Percentiles rank a stretch among this genome's conserved stretches.
These are phyloP conservation scores for Amphimedon queenslandica DNA, from an alignment of 37 sponge, comb jelly and placozoan species.

Conservation along the genomic window DNA sequence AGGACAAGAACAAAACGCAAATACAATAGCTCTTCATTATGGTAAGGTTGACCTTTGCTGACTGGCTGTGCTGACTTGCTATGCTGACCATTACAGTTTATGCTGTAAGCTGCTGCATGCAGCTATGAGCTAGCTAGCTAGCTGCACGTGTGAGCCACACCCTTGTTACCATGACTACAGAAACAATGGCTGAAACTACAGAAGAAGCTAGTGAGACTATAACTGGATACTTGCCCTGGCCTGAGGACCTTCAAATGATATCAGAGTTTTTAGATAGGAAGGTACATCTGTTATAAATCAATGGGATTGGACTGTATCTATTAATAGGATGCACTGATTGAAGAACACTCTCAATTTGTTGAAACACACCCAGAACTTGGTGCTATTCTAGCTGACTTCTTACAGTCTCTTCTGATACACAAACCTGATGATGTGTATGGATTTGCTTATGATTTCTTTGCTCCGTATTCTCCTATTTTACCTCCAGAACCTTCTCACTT, in stretches of 20 bases:
- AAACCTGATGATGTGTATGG: slow-evolving; percentile 85
- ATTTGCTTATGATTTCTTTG: slow-evolving; percentile 85
- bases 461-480: slow-evolving; percentile 41
- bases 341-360: slow-evolving; percentile 69
- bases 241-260: slow-evolving; percentile 89
- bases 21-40: too few relatives aligned
- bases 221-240: slow-evolving; percentile 87
- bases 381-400: slow-evolving; percentile 89
- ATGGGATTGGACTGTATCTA: background rate
- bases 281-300: slow-evolving; percentile 27
- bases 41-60: too few relatives aligned
- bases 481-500: slow-evolving; percentile 25
- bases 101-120: too few relatives aligned
- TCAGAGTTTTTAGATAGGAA: slow-evolving; percentile 89
- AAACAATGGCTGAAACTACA: too few relatives aligned
- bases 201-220: too few relatives aligned
- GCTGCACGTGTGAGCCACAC: too few relatives aligned
- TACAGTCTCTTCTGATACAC: slow-evolving; percentile 84
- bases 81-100: too few relatives aligned
- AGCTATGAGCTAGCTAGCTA: too few relatives aligned
- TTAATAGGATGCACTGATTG: slow-evolving; percentile 83
- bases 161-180: too few relatives aligned
- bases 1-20: background rate
- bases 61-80: too few relatives aligned
- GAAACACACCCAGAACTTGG: slow-evolving; percentile 77